Evolutionary conservation across 2,113 vertebrate genomes (phyloP).

Genomic region (Natator depressus): DNA sequence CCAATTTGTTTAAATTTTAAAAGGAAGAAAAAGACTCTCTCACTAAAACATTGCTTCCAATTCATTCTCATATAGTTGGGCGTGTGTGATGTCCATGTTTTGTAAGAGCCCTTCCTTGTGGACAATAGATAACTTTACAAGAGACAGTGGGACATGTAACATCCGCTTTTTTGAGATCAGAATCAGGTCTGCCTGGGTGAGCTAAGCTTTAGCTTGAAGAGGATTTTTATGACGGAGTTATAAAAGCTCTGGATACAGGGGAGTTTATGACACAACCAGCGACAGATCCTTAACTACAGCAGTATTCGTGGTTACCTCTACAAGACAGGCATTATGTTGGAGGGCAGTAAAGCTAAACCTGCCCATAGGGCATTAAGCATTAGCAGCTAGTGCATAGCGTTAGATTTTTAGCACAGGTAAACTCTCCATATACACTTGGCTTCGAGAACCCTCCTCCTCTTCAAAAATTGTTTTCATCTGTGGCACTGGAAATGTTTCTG

Average conservation of each 20-base stretch:
- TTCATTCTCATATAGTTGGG: conserved; percentile 36
- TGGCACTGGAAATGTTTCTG: conserved; percentile 58
- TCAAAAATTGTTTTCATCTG: conserved; percentile 44
- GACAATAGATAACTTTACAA: conserved; percentile 41
- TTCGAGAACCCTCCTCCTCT: conserved; percentile 16
- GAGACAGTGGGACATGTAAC: conserved; percentile 37
- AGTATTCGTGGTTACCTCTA: conserved; percentile 69
- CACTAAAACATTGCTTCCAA: conserved; percentile 3
- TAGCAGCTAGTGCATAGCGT: conserved; percentile 45
- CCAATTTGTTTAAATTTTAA: conserved; percentile 66
- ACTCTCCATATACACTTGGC: conserved; percentile 43
- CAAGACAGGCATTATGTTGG: conserved; percentile 61
- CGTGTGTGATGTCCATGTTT: conserved; percentile 33
- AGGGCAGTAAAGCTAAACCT: conserved; percentile 69
- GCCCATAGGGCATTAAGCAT: conserved; percentile 49
- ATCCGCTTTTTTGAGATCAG: conserved; percentile 39
- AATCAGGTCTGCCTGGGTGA: conserved; percentile 59
- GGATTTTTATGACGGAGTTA: conserved; percentile 49
- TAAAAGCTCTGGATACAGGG: conserved; percentile 44
- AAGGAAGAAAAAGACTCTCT: conserved; percentile 45
- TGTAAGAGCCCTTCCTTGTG: conserved; percentile 38
- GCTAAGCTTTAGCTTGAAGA: conserved; percentile 58
- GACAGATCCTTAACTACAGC: conserved; percentile 56
- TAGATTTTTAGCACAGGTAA: conserved; percentile 59
- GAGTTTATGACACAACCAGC: conserved; percentile 72